A percentile compares a stretch with the other conserved stretches of the same genome.
phyloP scores from a whole-genome alignment of 2,113 vertebrate genomes.

The Leucopsar rothschildi region DNA sequence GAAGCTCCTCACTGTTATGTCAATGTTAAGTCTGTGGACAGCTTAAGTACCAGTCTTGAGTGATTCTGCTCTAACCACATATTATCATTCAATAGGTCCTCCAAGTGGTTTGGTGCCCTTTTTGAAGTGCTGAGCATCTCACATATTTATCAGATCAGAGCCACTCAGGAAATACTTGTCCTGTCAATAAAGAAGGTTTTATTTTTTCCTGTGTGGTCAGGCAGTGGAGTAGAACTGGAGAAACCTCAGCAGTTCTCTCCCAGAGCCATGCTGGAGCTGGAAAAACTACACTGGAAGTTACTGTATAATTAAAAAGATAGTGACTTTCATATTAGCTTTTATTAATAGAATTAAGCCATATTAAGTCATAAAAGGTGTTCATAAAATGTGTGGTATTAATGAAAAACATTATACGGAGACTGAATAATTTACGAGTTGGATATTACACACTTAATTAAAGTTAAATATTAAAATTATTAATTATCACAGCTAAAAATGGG shows the following conservation, averaged over 20 bases:
- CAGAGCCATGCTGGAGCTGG: background rate
- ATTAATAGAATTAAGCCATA: conserved; percentile 70
- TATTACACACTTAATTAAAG: conserved; percentile 48
- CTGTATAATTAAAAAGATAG: conserved; percentile 63
- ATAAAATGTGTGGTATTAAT: conserved; percentile 58
- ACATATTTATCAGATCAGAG: background rate
- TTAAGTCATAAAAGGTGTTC: conserved; percentile 59
- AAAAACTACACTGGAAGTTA: conserved; percentile 45
- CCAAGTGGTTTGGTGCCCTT: background rate
- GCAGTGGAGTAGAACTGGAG: background rate
- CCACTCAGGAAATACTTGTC: background rate
- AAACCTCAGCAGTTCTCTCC: background rate
- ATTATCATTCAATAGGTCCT: background rate
- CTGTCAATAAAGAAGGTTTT: background rate
- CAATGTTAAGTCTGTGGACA: background rate
- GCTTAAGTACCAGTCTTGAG: background rate
- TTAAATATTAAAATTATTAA: conserved; percentile 63
- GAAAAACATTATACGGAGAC: conserved; percentile 56
- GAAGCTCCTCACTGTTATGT: background rate
- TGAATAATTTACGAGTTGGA: conserved; percentile 52
- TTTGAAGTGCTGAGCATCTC: background rate
- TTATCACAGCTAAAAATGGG: conserved; percentile 24
- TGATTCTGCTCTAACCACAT: background rate
- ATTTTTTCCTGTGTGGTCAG: background rate
- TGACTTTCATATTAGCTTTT: conserved; percentile 71